Conservation (phyloP, 1,140 invertebrate species). For the Drosophila kanapiae region DNA sequence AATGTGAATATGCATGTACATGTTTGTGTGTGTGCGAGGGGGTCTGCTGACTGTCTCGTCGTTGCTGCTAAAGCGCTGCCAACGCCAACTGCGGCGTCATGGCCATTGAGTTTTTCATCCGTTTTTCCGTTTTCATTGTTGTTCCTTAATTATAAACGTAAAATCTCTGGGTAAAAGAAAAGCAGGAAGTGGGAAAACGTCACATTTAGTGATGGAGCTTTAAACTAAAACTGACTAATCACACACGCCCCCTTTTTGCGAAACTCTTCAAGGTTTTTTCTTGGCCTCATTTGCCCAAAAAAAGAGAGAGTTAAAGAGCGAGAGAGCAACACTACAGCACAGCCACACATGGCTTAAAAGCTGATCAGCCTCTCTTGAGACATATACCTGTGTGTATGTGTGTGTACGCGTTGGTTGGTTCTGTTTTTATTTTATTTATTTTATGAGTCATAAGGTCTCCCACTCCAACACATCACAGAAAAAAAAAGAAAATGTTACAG, state of each 20-base stretch:
- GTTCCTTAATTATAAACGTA: slow-evolving; percentile 54
- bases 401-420: slow-evolving; percentile 61
- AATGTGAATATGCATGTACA: slow-evolving; percentile 10
- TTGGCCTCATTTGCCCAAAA: slow-evolving; percentile 71
- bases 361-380: slow-evolving; percentile 47
- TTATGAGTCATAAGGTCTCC: slow-evolving; percentile 69
- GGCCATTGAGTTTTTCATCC: slow-evolving; percentile 82
- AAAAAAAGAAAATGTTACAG: slow-evolving; percentile 26
- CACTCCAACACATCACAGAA: slow-evolving; percentile 20
- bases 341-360: slow-evolving; percentile 39
- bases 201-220: slow-evolving; percentile 3
- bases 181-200: slow-evolving; percentile 55
- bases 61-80: slow-evolving; percentile 54
- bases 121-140: slow-evolving; percentile 32
- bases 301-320: slow-evolving; percentile 32
- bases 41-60: slow-evolving; percentile 69
- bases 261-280: slow-evolving; percentile 41
- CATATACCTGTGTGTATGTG: slow-evolving; percentile 20
- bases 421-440: slow-evolving; percentile 58
- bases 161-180: slow-evolving; percentile 54
- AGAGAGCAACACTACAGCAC: slow-evolving; percentile 25
- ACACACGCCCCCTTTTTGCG: slow-evolving; percentile 26
- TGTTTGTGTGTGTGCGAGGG: slow-evolving; percentile 27
- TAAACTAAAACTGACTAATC: slow-evolving; percentile 10
- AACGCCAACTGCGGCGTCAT: slow-evolving; percentile 82